Base-by-base conservation (phyloP, 2,113 vertebrate genomes). In the Lasiurus borealis region DNA sequence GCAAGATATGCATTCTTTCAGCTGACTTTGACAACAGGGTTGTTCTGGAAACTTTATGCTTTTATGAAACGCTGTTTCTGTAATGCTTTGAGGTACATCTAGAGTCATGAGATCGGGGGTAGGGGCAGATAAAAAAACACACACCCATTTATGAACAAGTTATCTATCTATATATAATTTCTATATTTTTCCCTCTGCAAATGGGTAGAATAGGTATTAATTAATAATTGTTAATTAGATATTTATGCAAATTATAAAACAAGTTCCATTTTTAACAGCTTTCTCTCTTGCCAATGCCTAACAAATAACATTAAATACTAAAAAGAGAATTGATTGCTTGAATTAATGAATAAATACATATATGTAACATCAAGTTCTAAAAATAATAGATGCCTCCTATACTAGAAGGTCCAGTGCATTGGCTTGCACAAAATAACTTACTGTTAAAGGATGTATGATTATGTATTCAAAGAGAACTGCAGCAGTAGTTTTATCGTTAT, bases 221-320 rank as follows among this genome's bases (percentile, higher is more conserved):
- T 44, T 84, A 73, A 93, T 75, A 25, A 64, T 73, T 25, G 48
- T 23, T 62, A 76, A 62, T 69, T 88, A 44, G 8, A 72, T 76
- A 84, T 52, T 64, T 82, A 57, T 73, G 23, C 93, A 84, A 95
- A 72, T 57, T 72, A 5, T 66, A 85, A 91, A 91, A 29, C 34
- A n/a, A 16, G 14, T 25, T 84, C 1, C 23, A 46, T 91, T 36
- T 71, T 71, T 86, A 34, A 88, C 27, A 93, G 21, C 9, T 75
- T 68, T 54, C 72, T 85, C 44, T 6, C 14, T 92, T 95, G 85
- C 29, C 8, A 91, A 50, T 69, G 16, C 40, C 34, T 90, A 88
- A 34, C 6, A 92, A 92, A 93, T 46, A 95, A 85, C n/a, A 29
- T 5, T 5, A 83, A 88, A 21, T 36, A 69, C 29, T 84, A 75